A percentile compares a stretch with the other conserved stretches of the same genome.
Evolutionary conservation across 2,113 vertebrate genomes (phyloP).

Genomic region (Elephas maximus): DNA sequence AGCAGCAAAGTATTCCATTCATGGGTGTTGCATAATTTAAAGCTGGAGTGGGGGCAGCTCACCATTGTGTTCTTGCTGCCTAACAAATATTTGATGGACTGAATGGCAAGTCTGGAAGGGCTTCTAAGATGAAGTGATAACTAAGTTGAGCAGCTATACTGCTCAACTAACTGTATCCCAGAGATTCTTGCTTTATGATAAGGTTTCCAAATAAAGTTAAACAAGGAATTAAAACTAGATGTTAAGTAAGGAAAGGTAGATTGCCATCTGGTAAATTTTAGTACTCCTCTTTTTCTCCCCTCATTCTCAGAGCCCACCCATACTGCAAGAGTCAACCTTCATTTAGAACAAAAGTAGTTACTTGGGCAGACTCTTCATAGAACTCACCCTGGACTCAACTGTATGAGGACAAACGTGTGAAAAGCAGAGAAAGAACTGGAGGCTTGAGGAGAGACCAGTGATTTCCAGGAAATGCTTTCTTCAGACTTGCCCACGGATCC

Average conservation of each 20-base stretch:
- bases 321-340: background rate
- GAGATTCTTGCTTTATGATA: slow-evolving; percentile 22
- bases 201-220: slow-evolving; percentile 58
- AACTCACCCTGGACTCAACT: background rate
- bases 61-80: background rate
- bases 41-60: background rate
- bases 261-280: slow-evolving; percentile 22
- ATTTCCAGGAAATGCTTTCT: background rate
- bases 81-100: background rate
- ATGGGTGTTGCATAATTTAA: background rate
- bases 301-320: background rate
- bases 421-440: slow-evolving; percentile 11
- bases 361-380: background rate
- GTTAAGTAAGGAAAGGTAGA: background rate
- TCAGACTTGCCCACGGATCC: background rate
- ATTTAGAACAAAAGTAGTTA: slow-evolving; percentile 15
- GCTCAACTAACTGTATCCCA: background rate
- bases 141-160: background rate
- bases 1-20: background rate
- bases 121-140: background rate
- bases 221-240: slow-evolving; percentile 20
- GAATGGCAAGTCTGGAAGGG: background rate
- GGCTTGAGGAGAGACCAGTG: background rate
- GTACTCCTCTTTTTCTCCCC: background rate
- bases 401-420: background rate